Evolutionary conservation across 1,140 invertebrate species (phyloP), one percentile per base, ranked within the genome.

Genomic region (Apocrypta bakeri): DNA sequence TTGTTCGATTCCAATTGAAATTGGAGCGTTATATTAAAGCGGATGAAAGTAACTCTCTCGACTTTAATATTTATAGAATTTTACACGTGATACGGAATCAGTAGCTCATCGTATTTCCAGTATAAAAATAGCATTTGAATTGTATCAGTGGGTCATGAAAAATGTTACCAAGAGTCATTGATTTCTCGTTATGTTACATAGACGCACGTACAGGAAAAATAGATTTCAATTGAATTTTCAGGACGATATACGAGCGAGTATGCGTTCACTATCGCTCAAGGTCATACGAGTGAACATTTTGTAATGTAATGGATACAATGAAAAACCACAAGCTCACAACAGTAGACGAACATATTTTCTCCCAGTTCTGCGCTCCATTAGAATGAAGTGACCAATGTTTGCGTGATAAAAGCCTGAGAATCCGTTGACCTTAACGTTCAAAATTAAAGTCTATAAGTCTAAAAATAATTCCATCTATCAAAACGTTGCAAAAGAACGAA

Each of bases 301-400:
- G 8, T 42, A 42, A 42, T 42, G 9, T 21, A n/a, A n/a, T 56
- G 0, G 8, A 56, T 0, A 56, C 2, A 29, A 66, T 66, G 64
- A 66, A 25, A 66, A 29, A 66, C 14, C 12, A 9, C 42, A 48
- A 17, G 12, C 42, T 64, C 64, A 14, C n/a, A 21, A 14, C 40
- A 17, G 9, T n/a, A n/a, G n/a, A n/a, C n/a, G n/a, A n/a, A n/a
- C n/a, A 24, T 37, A 64, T 77, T 11, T 64, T 37, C n/a, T n/a
- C 61, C 27, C 40, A 63, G 64, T 77, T 66, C n/a, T n/a, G 14
- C 74, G 74, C 29, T 40, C 75, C 61, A 66, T 77, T 77, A 77
- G 37, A 33, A 24, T 25, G 31, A 40, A 77, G 31, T 77, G n/a
- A 42, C 33, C 25, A 4, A 2, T 4, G 25, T 2, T 17, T 4